phyloP scores from a whole-genome alignment of 2,888 invertebrate genomes.

The Catocala fraxini region DNA sequence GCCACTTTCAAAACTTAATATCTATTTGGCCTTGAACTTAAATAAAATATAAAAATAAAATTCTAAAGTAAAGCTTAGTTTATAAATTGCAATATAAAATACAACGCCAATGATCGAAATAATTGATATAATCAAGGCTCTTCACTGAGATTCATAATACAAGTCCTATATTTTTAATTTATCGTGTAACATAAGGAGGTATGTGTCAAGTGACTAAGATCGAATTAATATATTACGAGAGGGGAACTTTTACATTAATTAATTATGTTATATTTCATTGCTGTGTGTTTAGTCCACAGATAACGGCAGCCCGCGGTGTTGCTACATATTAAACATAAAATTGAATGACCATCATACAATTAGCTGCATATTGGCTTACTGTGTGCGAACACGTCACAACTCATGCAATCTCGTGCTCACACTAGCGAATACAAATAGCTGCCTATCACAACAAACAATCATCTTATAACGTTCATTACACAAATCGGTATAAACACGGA shows the following conservation, averaged over 20 bases:
- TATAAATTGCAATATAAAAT: conserved; percentile 14
- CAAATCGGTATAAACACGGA: neutral
- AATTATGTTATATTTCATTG: conserved; percentile 1
- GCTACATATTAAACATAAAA: neutral
- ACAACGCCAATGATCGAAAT: conserved; percentile 19
- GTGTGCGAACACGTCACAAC: conserved; percentile 15
- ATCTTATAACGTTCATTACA: conserved; percentile 15
- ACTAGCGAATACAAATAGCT: conserved; percentile 36
- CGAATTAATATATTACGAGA: conserved; percentile 22
- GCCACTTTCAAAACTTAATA: conserved; percentile 23
- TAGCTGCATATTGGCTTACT: conserved; percentile 23
- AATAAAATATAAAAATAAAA: conserved; percentile 18
- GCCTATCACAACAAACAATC: conserved; percentile 51
- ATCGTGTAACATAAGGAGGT: conserved; percentile 29
- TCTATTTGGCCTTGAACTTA: conserved; percentile 36
- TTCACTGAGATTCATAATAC: conserved; percentile 21
- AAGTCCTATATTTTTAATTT: conserved; percentile 4
- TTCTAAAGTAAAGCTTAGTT: conserved; percentile 36
- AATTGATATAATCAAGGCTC: conserved; percentile 2
- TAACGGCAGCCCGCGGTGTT: neutral
- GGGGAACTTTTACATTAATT: conserved; percentile 15
- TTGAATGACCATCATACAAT: conserved; percentile 2
- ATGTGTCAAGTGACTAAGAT: conserved; percentile 36
- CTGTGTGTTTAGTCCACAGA: neutral
- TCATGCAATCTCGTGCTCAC: conserved; percentile 31